Percentiles rank a stretch among this genome's conserved stretches.
Evolutionary conservation across 2,113 vertebrate species (phyloP).

Genomic region (Tringa solitaria): DNA sequence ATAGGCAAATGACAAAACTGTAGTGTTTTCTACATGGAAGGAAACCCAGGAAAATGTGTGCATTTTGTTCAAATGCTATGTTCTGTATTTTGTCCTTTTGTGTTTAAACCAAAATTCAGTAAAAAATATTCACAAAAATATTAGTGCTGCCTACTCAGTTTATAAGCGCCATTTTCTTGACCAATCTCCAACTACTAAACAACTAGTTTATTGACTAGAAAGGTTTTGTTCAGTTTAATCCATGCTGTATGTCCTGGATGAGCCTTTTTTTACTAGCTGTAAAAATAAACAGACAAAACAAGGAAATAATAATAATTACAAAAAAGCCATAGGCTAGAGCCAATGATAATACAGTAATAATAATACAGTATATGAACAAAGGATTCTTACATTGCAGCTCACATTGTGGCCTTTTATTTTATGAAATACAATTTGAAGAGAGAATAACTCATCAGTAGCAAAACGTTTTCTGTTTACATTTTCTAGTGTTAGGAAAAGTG

Average conservation of each 20-base stretch:
- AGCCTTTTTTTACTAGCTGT: conserved; percentile 7
- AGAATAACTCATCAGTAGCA: neutral
- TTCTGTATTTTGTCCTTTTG: neutral
- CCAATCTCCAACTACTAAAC: neutral
- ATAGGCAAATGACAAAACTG: neutral
- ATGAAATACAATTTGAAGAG: neutral
- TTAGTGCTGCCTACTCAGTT: neutral
- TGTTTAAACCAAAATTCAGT: neutral
- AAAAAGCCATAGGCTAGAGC: neutral
- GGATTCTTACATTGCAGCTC: neutral
- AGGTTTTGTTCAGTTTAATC: conserved; percentile 28
- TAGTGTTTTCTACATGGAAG: neutral
- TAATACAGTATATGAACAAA: neutral
- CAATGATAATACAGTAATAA: conserved; percentile 15
- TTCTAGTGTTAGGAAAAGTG: neutral
- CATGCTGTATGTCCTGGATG: neutral
- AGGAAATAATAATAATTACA: conserved; percentile 24
- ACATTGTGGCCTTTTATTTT: neutral
- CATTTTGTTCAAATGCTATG: neutral
- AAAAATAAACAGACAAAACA: conserved; percentile 41
- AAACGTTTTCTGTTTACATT: conserved; percentile 14
- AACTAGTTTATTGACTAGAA: conserved; percentile 13
- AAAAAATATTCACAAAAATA: neutral
- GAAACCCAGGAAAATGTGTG: neutral
- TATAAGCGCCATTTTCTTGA: conserved; percentile 3